These are phyloP conservation scores for Chionis minor DNA, from an alignment of 2,113 vertebrate genomes.

Conservation along the genomic window DNA sequence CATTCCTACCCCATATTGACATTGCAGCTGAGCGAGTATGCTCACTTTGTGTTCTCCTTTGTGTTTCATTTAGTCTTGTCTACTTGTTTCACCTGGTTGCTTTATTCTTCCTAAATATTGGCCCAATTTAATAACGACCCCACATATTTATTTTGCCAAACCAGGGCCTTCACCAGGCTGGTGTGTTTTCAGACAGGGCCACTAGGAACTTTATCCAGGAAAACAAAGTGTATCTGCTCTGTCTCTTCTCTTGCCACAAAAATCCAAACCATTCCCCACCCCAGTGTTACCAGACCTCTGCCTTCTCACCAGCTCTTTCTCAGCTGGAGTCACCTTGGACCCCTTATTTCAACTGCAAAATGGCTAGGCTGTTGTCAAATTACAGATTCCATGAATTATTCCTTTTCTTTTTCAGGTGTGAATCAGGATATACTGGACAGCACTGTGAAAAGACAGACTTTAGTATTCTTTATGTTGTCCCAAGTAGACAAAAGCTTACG, in stretches of 20 bases:
- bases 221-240: not conserved
- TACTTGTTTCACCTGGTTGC: not conserved
- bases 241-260: not conserved
- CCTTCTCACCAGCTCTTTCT: not conserved
- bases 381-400: not conserved
- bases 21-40: not conserved
- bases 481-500: conserved; percentile 94
- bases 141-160: not conserved
- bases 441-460: conserved; percentile 95
- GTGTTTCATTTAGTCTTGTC: not conserved
- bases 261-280: not conserved
- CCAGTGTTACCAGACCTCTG: fast-evolving
- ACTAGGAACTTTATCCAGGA: not conserved
- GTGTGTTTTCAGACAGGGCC: not conserved
- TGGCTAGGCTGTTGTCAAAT: not conserved
- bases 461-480: conserved; percentile 96
- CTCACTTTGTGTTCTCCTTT: not conserved
- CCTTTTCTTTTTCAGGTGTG: conserved; percentile 82
- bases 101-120: not conserved
- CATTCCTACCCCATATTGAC: not conserved
- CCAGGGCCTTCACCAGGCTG: fast-evolving
- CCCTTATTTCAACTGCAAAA: not conserved
- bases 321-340: not conserved
- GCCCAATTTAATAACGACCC: not conserved
- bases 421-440: conserved; percentile 90